These are phyloP conservation scores for Pluvianellus socialis DNA, from an alignment of 2,113 vertebrate species.

Conservation along the genomic window DNA sequence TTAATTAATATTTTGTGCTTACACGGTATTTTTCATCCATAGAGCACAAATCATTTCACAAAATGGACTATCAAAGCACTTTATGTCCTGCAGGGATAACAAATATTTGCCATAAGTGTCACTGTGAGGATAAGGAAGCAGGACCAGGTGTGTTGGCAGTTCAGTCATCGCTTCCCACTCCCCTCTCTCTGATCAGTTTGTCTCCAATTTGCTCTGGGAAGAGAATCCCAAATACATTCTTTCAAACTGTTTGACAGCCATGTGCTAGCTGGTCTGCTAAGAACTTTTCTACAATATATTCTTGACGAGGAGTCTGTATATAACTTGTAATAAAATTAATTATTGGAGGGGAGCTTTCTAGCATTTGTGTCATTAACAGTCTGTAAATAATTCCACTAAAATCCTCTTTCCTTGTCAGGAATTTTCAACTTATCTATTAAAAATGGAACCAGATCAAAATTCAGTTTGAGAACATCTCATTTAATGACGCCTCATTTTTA, in stretches of 20 bases:
- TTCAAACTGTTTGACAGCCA: background rate
- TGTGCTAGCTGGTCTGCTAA: background rate
- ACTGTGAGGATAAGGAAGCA: background rate
- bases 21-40: background rate
- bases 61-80: background rate
- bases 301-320: background rate
- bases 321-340: background rate
- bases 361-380: background rate
- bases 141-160: background rate
- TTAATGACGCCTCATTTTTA: background rate
- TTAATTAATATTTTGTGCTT: background rate
- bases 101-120: background rate
- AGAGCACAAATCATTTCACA: background rate
- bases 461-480: background rate
- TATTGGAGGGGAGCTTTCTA: background rate
- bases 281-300: background rate
- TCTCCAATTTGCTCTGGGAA: background rate
- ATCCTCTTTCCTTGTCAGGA: background rate
- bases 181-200: background rate
- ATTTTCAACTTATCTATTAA: background rate
- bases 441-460: background rate
- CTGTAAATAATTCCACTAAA: background rate
- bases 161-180: background rate
- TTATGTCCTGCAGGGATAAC: background rate
- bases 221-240: background rate